Base-by-base conservation (phyloP, 2,888 invertebrate genomes). In the Lasioglossum lativentre region DNA sequence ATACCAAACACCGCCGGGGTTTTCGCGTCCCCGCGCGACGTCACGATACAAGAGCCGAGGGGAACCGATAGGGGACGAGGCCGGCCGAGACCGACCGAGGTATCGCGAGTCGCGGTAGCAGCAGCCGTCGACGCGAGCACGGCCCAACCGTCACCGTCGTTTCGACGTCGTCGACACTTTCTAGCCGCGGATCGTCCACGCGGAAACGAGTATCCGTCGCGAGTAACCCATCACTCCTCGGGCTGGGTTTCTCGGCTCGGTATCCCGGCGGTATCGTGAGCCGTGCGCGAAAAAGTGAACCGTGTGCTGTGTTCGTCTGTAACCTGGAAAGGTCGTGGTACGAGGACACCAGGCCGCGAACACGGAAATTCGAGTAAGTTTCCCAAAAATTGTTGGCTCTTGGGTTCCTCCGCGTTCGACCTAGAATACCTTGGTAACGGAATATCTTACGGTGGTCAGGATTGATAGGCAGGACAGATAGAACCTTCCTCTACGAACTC, bases 111-210 rank as follows among this genome's bases (percentile, higher is more conserved):
- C 87, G 86, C 84, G 89, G 80, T 86, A 88, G 82, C 91, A 89
- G 91, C 90, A 90, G 91, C 91, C 90, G 92, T 91, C 90, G 89
- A 92, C 91, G 92, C 91, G 88, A 93, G 87, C 88, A 89, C 91
- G 91, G 89, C 91, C 90, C 88, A 86, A 92, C 92, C 91, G 90
- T 90, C 90, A 88, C 89, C 93, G 92, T 94, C 93, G 92, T 91
- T 93, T 92, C 90, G 92, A 93, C 94, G 94, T 93, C 90, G 91
- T 91, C 91, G 83, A 82, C 80, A 84, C 84, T 80, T 82, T 83
- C 71, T 88, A 90, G 85, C 87, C 90, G 90, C 87, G 88, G 90
- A 84, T 85, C 85, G 83, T 86, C 79, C 90, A 80, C 90, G 87
- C 85, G 90, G 78, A 89, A 89, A 74, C 72, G 34, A 38, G n/a